These are phyloP conservation scores for Alloplasta piceator DNA, from an alignment of 2,888 invertebrate species.

Conservation along the genomic window DNA sequence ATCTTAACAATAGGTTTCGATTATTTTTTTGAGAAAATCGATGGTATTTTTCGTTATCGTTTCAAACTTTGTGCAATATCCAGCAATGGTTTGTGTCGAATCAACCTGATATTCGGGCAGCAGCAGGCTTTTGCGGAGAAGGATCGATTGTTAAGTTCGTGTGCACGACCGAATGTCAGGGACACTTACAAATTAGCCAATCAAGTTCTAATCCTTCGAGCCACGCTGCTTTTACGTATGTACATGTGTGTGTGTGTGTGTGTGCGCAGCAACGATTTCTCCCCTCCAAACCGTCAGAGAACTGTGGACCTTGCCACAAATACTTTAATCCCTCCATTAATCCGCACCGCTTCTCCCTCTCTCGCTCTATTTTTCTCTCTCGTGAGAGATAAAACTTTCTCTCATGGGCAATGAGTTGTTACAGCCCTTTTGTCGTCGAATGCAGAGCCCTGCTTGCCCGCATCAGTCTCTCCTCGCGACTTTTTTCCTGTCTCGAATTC, in stretches of 20 bases:
- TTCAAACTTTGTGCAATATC: constrained; percentile 8
- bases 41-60: not conserved
- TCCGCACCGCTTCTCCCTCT: constrained; percentile 71
- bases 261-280: constrained; percentile 72
- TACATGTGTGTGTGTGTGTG: not conserved
- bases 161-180: constrained; percentile 74
- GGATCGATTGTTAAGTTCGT: constrained; percentile 81
- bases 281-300: constrained; percentile 75
- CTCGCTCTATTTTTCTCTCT: constrained; percentile 33
- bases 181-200: constrained; percentile 84
- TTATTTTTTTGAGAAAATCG: too few relatives aligned
- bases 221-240: constrained; percentile 49
- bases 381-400: constrained; percentile 81
- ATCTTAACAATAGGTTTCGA: too few relatives aligned
- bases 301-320: constrained; percentile 73
- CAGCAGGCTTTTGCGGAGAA: constrained; percentile 25
- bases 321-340: constrained; percentile 83
- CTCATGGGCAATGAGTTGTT: constrained; percentile 72
- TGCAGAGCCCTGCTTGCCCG: constrained; percentile 52
- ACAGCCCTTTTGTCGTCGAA: constrained; percentile 81
- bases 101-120: not conserved
- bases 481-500: constrained; percentile 17
- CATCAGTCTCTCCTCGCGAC: constrained; percentile 39
- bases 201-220: constrained; percentile 82
- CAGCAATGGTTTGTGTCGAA: constrained; percentile 9